phyloP scores from a whole-genome alignment of 2,113 vertebrate species.

The Daphoenositta chrysoptera region DNA sequence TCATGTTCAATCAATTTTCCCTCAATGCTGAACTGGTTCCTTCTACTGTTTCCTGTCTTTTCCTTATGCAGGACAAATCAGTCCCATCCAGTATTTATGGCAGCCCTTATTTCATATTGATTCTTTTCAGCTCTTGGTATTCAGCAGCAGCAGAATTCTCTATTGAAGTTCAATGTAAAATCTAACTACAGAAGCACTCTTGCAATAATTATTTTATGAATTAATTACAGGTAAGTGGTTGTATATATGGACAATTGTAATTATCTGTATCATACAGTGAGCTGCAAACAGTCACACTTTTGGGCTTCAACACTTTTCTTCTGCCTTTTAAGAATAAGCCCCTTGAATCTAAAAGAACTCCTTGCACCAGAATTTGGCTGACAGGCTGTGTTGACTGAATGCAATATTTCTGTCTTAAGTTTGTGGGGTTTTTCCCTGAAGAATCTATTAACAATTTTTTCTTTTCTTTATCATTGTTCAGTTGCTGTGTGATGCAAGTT shows the following conservation, averaged over 20 bases:
- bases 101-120: constrained; percentile 25
- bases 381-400: neutral
- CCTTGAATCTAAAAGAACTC: neutral
- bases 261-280: neutral
- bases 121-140: constrained; percentile 34
- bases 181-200: neutral
- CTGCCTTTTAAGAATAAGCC: neutral
- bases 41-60: neutral
- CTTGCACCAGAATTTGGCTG: neutral
- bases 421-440: neutral
- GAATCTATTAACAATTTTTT: neutral
- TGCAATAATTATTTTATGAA: constrained; percentile 42
- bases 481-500: neutral
- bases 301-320: neutral
- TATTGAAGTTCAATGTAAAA: neutral
- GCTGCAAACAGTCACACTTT: neutral
- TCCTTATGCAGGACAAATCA: neutral
- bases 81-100: constrained; percentile 27
- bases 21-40: neutral
- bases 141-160: neutral
- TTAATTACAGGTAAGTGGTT: constrained; percentile 42
- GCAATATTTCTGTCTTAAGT: neutral
- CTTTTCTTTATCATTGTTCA: neutral
- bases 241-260: neutral
- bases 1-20: neutral